Evolutionary conservation across 2,797 vertebrate species (phyloP), one percentile per base, ranked within the genome.

Genomic region (Hylomyscus alleni): DNA sequence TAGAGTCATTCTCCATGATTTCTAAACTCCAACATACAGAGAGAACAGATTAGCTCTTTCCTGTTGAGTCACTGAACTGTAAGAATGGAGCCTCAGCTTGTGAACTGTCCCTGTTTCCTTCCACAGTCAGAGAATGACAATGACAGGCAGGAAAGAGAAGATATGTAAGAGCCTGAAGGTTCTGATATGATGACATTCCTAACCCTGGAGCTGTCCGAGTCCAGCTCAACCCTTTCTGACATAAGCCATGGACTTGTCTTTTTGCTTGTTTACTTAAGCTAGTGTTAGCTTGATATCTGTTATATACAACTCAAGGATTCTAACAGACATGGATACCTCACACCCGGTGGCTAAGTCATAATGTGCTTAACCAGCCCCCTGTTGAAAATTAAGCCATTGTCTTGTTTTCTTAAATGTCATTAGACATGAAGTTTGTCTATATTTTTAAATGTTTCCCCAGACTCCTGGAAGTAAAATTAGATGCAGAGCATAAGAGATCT

Each of bases 381-480:
- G 62, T 3, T 24, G 54, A 90, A 92, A n/a, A 84, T 81, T 77
- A 83, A 93, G 44, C 10, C 29, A 60, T 6, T 65, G 24, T 40
- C 62, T 78, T 20, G 26, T 83, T 95, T 85, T 75, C 85, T 75
- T 20, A 93, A 95, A 77, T 10, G 15, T 17, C 67, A 77, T 84
- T 85, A 95, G 40, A 86, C 94, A 80, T 69, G 26, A 90, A 75
- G 76, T 10, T 84, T 54, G 9, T 84, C 37, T 31, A 29, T 13
- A 40, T 47, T 14, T 92, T 50, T 81, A 77, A 93, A 54, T 72
- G 90, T 62, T 85, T 91, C 52, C 78, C 73, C 73, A 95, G 83
- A 90, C 7, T 90, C 3, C 4, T 20, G 8, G 4, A 94, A 73
- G 20, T 54, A 96, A n/a, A 96, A 80, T 60, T 73, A 92, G 31